Percentiles rank a stretch among this genome's conserved stretches.
Conservation (phyloP, 2,113 vertebrate species). For the Piaya cayana region DNA sequence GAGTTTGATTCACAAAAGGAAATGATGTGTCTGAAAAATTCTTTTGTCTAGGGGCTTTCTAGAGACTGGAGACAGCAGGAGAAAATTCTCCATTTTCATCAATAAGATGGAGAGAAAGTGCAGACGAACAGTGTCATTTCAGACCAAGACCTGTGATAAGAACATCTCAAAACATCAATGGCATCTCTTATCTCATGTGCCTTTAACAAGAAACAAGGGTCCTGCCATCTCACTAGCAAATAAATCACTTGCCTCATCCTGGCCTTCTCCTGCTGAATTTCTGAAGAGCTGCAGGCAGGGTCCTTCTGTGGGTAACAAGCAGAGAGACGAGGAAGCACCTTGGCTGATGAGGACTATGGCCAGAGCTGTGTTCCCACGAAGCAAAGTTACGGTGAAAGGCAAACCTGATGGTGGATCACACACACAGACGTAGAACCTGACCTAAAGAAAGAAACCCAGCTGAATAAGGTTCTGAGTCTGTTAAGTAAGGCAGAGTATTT, state of each 20-base stretch:
- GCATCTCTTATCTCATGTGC: not conserved
- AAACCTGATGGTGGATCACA: not conserved
- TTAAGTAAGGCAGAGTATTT: not conserved
- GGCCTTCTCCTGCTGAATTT: not conserved
- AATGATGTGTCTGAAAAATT: slow-evolving; percentile 52
- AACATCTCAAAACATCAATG: not conserved
- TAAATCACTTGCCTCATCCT: not conserved
- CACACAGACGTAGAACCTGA: not conserved
- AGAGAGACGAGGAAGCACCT: not conserved
- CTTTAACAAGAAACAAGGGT: not conserved
- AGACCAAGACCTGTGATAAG: not conserved
- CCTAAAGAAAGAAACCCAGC: not conserved
- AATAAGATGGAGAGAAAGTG: slow-evolving; percentile 2
- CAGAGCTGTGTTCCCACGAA: not conserved
- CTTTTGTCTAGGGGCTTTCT: slow-evolving; percentile 41
- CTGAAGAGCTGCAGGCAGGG: not conserved
- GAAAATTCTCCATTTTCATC: slow-evolving; percentile 18
- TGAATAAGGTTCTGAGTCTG: not conserved
- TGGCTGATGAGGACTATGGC: not conserved
- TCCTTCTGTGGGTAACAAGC: not conserved
- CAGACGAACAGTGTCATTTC: not conserved
- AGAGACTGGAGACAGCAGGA: not conserved
- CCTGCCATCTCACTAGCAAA: not conserved
- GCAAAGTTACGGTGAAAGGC: not conserved
- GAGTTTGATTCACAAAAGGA: slow-evolving; percentile 50